Evolutionary conservation across 2,113 vertebrate genomes (phyloP).

Genomic region (Craseonycteris thonglongyai): DNA sequence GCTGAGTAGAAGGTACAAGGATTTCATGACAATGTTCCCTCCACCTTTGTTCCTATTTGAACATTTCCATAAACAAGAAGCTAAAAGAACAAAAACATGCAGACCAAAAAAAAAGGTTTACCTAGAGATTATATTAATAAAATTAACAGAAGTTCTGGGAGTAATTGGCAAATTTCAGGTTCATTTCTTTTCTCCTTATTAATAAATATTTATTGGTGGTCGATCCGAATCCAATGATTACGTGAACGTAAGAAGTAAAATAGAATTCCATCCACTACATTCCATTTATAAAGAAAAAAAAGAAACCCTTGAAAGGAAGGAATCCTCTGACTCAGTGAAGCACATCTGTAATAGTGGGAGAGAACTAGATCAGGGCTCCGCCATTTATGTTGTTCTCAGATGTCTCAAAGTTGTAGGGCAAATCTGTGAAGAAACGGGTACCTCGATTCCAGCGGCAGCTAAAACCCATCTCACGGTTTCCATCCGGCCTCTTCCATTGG

Average conservation of each 20-base stretch:
- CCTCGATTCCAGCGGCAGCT: slow-evolving; percentile 86
- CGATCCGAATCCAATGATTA: not conserved
- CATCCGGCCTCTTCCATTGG: slow-evolving; percentile 91
- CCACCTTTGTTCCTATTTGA: not conserved
- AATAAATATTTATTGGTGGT: not conserved
- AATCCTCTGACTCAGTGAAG: not conserved
- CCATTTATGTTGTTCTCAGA: not conserved
- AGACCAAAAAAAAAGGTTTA: not conserved
- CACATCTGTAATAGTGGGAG: not conserved
- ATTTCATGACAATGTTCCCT: not conserved
- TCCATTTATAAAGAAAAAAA: not conserved
- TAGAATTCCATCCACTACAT: not conserved
- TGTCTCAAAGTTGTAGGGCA: not conserved
- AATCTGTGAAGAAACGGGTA: slow-evolving; percentile 51
- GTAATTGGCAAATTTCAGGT: not conserved
- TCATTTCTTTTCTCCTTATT: not conserved
- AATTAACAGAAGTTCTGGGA: not conserved
- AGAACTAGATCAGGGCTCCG: not conserved
- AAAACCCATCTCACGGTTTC: slow-evolving; percentile 91
- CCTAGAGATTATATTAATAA: not conserved
- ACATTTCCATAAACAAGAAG: not conserved
- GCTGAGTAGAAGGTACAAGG: not conserved
- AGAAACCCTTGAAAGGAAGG: not conserved
- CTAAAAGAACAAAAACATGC: not conserved
- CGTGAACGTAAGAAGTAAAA: not conserved